These are phyloP conservation scores for Kryptolebias ocellatus DNA, from an alignment of 2,797 vertebrate genomes.

Conservation along the genomic window DNA sequence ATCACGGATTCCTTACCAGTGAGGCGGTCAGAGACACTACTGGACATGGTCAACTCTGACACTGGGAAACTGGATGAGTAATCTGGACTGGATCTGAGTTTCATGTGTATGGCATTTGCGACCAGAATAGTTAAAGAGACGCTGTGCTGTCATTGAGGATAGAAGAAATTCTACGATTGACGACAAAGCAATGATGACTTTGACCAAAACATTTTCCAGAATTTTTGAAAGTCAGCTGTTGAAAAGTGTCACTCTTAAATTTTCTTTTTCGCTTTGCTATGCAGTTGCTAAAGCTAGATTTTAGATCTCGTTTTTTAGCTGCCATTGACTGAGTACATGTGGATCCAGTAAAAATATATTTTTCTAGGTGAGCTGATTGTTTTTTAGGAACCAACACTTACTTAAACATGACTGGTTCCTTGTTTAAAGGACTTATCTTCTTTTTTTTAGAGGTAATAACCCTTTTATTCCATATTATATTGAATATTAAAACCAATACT, in stretches of 20 bases:
- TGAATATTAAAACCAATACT: not conserved
- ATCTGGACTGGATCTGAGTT: constrained; percentile 32
- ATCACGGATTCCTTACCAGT: constrained; percentile 44
- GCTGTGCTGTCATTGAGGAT: constrained; percentile 15
- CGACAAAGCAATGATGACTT: constrained; percentile 6
- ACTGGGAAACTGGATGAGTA: constrained; percentile 15
- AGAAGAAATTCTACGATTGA: constrained; percentile 16
- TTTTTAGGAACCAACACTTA: constrained; percentile 52
- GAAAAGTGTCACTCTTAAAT: not conserved
- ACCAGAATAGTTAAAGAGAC: constrained; percentile 10
- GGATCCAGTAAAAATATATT: constrained; percentile 11
- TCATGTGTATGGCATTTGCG: constrained; percentile 25
- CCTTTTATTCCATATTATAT: constrained; percentile 10
- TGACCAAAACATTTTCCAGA: not conserved
- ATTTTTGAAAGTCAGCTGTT: constrained; percentile 8
- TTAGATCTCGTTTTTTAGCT: constrained; percentile 1
- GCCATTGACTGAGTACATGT: not conserved
- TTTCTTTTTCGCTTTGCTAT: not conserved
- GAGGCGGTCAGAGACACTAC: constrained; percentile 34
- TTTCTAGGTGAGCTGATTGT: constrained; percentile 16
- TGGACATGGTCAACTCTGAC: constrained; percentile 51
- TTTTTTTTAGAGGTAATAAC: constrained; percentile 59
- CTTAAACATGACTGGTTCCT: constrained; percentile 73
- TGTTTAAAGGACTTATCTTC: constrained; percentile 64
- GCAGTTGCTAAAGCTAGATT: not conserved